Evolutionary conservation across 2,888 invertebrate genomes (phyloP).

Genomic region (Pristionchus fissidentatus): DNA sequence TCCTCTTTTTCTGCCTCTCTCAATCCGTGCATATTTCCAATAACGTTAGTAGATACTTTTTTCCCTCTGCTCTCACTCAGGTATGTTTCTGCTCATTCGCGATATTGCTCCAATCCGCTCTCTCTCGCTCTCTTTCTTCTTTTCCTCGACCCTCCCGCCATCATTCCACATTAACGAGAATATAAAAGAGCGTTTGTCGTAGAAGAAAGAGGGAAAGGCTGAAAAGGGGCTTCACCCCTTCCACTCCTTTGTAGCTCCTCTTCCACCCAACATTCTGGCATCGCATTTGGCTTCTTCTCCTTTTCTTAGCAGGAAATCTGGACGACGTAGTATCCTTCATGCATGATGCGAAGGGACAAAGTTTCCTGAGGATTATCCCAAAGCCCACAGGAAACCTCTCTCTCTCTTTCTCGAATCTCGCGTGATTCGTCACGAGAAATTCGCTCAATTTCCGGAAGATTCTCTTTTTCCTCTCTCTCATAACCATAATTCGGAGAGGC

Average conservation of each 20-base stretch:
- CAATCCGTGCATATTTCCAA: neutral
- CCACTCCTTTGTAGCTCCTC: conserved; percentile 26
- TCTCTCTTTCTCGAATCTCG: neutral
- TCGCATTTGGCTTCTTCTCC: neutral
- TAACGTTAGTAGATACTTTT: neutral
- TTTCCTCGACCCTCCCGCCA: neutral
- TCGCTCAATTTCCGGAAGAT: neutral
- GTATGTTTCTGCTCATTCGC: neutral
- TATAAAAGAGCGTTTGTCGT: neutral
- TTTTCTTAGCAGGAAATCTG: neutral
- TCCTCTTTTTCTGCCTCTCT: neutral
- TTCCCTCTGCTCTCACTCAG: neutral
- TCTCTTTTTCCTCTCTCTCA: neutral
- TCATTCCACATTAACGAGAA: conserved; percentile 45
- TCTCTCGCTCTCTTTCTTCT: conserved; percentile 30
- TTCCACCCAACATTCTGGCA: neutral
- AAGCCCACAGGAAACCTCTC: neutral
- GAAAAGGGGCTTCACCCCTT: neutral
- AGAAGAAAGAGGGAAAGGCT: neutral
- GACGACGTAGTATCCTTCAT: neutral
- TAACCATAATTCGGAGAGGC: neutral
- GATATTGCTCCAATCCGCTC: conserved; percentile 18
- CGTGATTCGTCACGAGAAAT: too few relatives aligned
- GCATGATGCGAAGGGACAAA: neutral
- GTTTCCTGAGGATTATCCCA: neutral